phyloP scores from a whole-genome alignment of 1,140 invertebrate genomes.

The Centruroides sculpturatus region DNA sequence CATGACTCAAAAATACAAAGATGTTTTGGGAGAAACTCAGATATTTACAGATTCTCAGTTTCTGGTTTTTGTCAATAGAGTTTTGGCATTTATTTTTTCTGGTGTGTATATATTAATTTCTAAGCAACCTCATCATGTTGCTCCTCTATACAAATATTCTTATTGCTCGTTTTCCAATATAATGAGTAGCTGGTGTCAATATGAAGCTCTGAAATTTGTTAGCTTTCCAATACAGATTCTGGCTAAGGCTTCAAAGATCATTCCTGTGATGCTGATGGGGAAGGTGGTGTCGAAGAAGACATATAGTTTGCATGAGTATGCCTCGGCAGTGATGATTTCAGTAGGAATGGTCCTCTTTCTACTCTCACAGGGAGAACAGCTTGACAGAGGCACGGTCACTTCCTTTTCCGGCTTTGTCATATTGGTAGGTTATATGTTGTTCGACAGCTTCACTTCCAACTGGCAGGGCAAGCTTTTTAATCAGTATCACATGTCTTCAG shows the following conservation, averaged over 20 bases:
- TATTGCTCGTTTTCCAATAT: conserved; percentile 96
- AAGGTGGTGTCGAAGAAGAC: conserved; percentile 74
- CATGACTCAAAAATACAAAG: conserved; percentile 49
- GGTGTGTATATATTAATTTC: conserved; percentile 40
- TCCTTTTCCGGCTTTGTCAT: conserved; percentile 60
- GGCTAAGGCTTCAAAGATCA: conserved; percentile 86
- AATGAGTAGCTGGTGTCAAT: conserved; percentile 98
- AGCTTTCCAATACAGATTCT: conserved; percentile 94
- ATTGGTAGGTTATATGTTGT: conserved; percentile 75
- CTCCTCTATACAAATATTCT: conserved; percentile 90
- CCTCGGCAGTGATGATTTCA: conserved; percentile 76
- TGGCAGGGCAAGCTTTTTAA: conserved; percentile 89
- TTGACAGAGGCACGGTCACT: conserved; percentile 8
- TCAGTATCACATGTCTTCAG: conserved; percentile 60
- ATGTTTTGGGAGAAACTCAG: conserved; percentile 40
- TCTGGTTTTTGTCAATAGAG: conserved; percentile 83
- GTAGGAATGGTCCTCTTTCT: conserved; percentile 85
- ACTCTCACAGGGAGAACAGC: conserved; percentile 31
- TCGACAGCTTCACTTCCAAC: conserved; percentile 97
- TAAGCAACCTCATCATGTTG: conserved; percentile 51
- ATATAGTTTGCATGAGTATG: conserved; percentile 87
- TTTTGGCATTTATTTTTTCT: conserved; percentile 66
- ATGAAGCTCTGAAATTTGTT: conserved; percentile 96
- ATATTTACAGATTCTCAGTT: conserved; percentile 84
- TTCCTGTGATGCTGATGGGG: conserved; percentile 98